Conservation (phyloP, 2,113 vertebrate genomes). For the Benitochromis conjunctus region DNA sequence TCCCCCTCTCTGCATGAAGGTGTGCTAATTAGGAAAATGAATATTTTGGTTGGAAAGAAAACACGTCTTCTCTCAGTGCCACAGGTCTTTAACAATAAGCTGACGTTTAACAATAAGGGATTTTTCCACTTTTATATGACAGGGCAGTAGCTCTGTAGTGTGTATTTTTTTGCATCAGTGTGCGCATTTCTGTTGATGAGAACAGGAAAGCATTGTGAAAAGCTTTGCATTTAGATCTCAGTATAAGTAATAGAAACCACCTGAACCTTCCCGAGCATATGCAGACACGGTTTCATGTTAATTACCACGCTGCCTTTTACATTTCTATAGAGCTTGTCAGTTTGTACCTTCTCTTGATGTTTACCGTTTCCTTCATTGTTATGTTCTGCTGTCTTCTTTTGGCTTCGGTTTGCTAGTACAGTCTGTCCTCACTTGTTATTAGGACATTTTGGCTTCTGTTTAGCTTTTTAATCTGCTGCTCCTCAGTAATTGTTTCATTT, state of each 20-base stretch:
- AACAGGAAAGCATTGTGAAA: neutral
- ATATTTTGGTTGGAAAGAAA: conserved; percentile 1
- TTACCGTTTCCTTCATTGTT: neutral
- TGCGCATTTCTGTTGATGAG: neutral
- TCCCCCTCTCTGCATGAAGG: neutral
- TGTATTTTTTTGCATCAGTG: neutral
- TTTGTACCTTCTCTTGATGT: neutral
- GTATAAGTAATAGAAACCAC: neutral
- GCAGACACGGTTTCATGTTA: neutral
- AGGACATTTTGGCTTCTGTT: neutral
- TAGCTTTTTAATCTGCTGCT: neutral
- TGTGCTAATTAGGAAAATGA: conserved; percentile 18
- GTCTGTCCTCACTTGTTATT: neutral
- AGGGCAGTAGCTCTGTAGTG: neutral
- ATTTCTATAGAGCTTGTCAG: neutral
- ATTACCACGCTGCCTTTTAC: neutral
- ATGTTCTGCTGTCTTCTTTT: neutral
- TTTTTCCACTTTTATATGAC: neutral
- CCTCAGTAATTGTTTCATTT: neutral
- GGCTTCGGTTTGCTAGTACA: neutral
- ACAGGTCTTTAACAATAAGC: neutral
- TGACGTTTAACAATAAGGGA: neutral
- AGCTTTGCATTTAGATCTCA: neutral
- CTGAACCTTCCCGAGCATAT: neutral
- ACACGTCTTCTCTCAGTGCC: neutral